Percentiles rank a stretch among this genome's conserved stretches.
Conservation (phyloP, 2,888 invertebrate genomes). For the Zele albiditarsus region DNA sequence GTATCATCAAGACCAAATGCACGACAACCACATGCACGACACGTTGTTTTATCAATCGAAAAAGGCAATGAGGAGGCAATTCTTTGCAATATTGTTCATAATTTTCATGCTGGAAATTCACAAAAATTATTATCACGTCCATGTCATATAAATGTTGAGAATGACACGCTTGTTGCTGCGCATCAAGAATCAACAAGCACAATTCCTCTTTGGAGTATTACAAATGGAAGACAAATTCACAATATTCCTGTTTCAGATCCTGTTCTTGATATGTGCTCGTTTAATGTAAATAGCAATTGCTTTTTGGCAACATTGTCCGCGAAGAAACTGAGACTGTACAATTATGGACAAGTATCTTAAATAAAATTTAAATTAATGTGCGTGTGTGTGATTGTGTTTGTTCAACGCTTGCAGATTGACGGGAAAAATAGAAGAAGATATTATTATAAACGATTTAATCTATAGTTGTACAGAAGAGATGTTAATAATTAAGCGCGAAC, state of each 20-base stretch:
- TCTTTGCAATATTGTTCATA: constrained; percentile 76
- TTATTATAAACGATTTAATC: not conserved
- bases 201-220: constrained; percentile 79
- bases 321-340: constrained; percentile 80
- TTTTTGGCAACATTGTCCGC: constrained; percentile 81
- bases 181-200: constrained; percentile 83
- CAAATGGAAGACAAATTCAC: constrained; percentile 74
- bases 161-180: constrained; percentile 80
- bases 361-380: not conserved
- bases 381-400: not conserved
- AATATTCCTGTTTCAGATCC: constrained; percentile 79
- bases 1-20: constrained; percentile 82
- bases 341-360: constrained; percentile 59
- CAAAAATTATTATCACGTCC: constrained; percentile 81
- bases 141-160: constrained; percentile 76
- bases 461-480: not conserved
- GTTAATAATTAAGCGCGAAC: not conserved
- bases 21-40: constrained; percentile 73
- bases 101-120: constrained; percentile 80
- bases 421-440: not conserved
- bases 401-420: not conserved
- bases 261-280: constrained; percentile 80
- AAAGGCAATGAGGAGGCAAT: constrained; percentile 73
- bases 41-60: constrained; percentile 73
- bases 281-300: constrained; percentile 74